Evolutionary conservation across 2,113 vertebrate species (phyloP), one percentile per base, ranked within the genome.

Genomic region (Macrotus californicus): DNA sequence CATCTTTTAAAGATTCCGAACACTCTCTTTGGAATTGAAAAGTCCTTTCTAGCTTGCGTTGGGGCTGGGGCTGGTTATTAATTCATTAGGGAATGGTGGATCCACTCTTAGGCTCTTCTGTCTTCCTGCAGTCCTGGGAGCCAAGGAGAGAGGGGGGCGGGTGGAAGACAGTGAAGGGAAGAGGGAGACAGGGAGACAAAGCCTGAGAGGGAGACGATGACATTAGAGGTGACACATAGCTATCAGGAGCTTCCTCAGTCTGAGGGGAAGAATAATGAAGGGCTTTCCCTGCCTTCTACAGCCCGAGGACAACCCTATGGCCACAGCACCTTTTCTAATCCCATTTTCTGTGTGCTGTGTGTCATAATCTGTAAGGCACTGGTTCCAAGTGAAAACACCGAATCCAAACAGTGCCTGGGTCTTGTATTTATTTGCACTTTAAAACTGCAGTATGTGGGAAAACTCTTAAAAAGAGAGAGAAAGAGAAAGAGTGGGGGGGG

Each of bases 401-500:
- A 96, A 96, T 95, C 94, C 93, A 96, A 81, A 95, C 93, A 97
- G 96, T 81, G 95, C 93, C 87, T 84, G 48, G 48, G 46, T 92
- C 97, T 96, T 96, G 96, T 97, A 98, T 97, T 97, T 97, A 96
- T 96, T 97, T 97, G 96, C 96, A 98, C 97, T 97, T 97, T 89
- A 97, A 96, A 97, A 97, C 94, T 96, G 56, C 36, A 87, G 79
- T 84, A 48, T 81, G 46, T 94, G 72, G 83, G 82, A 75, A 91
- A 96, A 93, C 82, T 94, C 91, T 95, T 56, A 61, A 92, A 83
- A 91, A 85, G 56, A 14, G 18, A 52, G 18, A 72, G 21, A 80
- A 59, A 81, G 22, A 4, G 10, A 11, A 36, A 26, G 21, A 73
- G 19, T 34, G 31, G 3, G 10, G 4, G 46, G 16, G 19, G 54